phyloP scores from a whole-genome alignment of 2,888 invertebrate genomes.

The Actias luna region DNA sequence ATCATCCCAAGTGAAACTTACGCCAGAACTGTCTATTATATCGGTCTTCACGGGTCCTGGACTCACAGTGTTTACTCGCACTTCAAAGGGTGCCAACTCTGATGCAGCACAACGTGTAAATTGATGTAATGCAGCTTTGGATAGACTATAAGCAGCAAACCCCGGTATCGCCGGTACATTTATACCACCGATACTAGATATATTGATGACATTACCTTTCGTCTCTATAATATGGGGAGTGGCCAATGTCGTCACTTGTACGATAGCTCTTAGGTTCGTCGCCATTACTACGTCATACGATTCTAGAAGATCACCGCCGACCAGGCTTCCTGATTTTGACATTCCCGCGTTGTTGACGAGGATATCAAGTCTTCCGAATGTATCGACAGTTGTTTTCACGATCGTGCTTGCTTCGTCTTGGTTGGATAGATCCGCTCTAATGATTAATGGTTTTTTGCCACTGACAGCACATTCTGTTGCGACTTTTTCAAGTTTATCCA shows the following conservation, averaged over 20 bases:
- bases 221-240: constrained; percentile 30
- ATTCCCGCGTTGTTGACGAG: constrained; percentile 42
- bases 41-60: constrained; percentile 30
- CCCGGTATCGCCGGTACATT: constrained; percentile 11
- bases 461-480: constrained; percentile 21
- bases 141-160: constrained; percentile 22
- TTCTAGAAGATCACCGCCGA: constrained; percentile 30
- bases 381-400: constrained; percentile 19
- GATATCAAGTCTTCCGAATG: constrained; percentile 36
- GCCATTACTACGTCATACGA: constrained; percentile 31
- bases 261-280: constrained; percentile 30
- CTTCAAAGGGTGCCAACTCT: constrained; percentile 77
- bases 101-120: constrained; percentile 86
- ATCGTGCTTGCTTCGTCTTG: constrained; percentile 7
- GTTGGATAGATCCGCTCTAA: constrained; percentile 7
- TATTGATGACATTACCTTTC: constrained; percentile 35
- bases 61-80: constrained; percentile 83
- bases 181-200: constrained; percentile 29
- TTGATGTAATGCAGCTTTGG: constrained; percentile 76
- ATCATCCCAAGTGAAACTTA: constrained; percentile 5
- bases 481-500: constrained; percentile 28
- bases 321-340: constrained; percentile 19
- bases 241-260: constrained; percentile 29
- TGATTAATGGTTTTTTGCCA: constrained; percentile 2
- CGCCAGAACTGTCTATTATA: constrained; percentile 16